Conservation (phyloP, 2,888 invertebrate species). For the Luperina nickerlii region DNA sequence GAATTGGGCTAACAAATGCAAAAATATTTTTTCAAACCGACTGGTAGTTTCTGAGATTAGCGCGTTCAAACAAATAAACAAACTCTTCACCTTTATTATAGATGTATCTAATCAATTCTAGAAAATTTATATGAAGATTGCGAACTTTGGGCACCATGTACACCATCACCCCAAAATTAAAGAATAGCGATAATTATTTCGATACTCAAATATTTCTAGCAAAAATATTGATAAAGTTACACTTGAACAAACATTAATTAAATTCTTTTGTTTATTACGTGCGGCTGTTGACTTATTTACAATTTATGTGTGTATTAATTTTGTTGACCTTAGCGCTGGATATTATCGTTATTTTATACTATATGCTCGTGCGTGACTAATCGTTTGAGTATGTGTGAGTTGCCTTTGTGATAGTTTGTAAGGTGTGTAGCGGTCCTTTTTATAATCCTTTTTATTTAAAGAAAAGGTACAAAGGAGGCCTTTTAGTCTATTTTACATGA, state of each 20-base stretch:
- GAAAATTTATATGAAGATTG: too few species aligned
- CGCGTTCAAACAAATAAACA: too few species aligned
- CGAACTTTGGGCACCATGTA: background rate
- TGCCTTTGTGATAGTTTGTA: conserved; percentile 39
- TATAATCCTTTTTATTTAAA: background rate
- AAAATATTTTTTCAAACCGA: too few species aligned
- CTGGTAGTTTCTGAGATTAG: too few species aligned
- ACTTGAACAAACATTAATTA: conserved; percentile 52
- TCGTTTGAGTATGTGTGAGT: conserved; percentile 40
- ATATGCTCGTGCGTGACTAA: conserved; percentile 68
- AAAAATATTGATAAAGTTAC: conserved; percentile 30
- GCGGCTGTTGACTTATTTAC: conserved; percentile 57
- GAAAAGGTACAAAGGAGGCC: background rate
- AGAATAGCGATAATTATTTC: background rate
- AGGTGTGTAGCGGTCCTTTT: conserved; percentile 8
- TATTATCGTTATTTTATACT: conserved; percentile 62
- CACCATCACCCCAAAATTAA: background rate
- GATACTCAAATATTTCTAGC: conserved; percentile 26
- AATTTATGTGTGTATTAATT: conserved; percentile 43
- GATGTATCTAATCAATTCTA: background rate
- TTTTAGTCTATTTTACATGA: background rate
- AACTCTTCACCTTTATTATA: too few species aligned
- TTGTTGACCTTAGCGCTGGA: conserved; percentile 65
- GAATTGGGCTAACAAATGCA: too few species aligned
- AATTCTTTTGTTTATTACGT: conserved; percentile 62